A percentile compares a stretch with the other conserved stretches of the same genome.
Evolutionary conservation across 2,888 invertebrate species (phyloP).

Genomic region (Rhagophthalmus giganteus): DNA sequence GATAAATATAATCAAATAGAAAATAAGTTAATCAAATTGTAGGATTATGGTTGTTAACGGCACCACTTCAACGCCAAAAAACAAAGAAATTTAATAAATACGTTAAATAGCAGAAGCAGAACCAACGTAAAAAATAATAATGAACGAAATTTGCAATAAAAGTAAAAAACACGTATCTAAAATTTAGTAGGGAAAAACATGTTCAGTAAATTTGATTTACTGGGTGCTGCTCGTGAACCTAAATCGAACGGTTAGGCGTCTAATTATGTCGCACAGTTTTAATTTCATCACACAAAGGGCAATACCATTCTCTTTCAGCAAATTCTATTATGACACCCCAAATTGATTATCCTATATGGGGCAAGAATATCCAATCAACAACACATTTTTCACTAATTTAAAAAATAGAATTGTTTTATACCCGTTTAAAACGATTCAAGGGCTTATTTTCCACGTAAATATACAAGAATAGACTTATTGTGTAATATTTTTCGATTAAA

Average conservation of each 20-base stretch:
- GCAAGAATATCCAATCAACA: slow-evolving; percentile 22
- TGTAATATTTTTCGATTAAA: too few species aligned
- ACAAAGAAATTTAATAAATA: slow-evolving; percentile 1
- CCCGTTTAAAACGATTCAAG: not conserved
- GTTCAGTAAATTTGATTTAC: slow-evolving; percentile 22
- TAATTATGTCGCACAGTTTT: slow-evolving; percentile 28
- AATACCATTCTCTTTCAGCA: slow-evolving; percentile 25
- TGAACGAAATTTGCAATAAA: slow-evolving; percentile 12
- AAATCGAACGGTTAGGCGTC: slow-evolving; percentile 26
- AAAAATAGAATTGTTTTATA: slow-evolving; percentile 1
- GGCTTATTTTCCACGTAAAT: too few species aligned
- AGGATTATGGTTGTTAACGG: not conserved
- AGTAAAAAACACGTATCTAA: slow-evolving; percentile 8
- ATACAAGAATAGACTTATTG: too few species aligned
- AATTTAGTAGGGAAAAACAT: slow-evolving; percentile 14
- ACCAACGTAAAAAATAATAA: slow-evolving; percentile 9
- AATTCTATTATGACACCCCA: slow-evolving; percentile 19
- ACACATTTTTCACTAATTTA: slow-evolving; percentile 15
- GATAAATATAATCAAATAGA: too few species aligned
- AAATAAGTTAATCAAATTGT: not conserved
- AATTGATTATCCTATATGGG: slow-evolving; percentile 19
- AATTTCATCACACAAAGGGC: slow-evolving; percentile 25
- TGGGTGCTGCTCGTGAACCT: slow-evolving; percentile 18
- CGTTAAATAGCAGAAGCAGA: slow-evolving; percentile 3
- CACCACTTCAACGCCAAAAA: not conserved